phyloP scores from a whole-genome alignment of 2,113 vertebrate genomes.

The Lepidiolamprologus cunningtoni region DNA sequence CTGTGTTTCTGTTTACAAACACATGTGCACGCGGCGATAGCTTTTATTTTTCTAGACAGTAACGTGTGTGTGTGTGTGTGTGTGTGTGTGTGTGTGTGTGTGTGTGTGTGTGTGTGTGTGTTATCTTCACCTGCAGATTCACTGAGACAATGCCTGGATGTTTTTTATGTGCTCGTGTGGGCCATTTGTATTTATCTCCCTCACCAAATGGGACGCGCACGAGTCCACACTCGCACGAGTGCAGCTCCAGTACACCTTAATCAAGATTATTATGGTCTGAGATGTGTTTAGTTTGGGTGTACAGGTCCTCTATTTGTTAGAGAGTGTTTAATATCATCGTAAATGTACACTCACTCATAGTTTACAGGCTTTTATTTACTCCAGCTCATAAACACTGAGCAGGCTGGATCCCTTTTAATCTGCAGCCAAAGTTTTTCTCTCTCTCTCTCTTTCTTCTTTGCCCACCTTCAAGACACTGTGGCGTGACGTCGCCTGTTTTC shows the following conservation, averaged over 20 bases:
- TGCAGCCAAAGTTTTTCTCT: background rate
- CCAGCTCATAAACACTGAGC: background rate
- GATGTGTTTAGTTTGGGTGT: background rate
- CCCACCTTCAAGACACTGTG: conserved; percentile 39
- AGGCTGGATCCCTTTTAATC: background rate
- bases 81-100: background rate
- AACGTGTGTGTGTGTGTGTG: background rate
- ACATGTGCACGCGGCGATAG: background rate
- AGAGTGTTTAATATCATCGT: background rate
- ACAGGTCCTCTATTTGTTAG: background rate
- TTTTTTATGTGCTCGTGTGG: background rate
- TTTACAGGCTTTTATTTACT: background rate
- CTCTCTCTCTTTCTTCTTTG: background rate
- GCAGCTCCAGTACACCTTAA: background rate
- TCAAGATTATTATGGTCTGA: background rate
- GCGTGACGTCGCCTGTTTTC: conserved; percentile 69
- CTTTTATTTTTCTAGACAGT: background rate
- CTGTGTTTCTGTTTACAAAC: background rate
- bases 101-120: background rate
- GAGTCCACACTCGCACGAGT: background rate
- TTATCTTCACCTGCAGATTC: conserved; percentile 48
- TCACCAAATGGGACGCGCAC: background rate
- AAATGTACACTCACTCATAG: background rate
- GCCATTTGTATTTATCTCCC: conserved; percentile 18
- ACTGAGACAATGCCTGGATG: conserved; percentile 19